Evolutionary conservation across 2,888 invertebrate species (phyloP).

Genomic region (Neocrepidodera transversa): DNA sequence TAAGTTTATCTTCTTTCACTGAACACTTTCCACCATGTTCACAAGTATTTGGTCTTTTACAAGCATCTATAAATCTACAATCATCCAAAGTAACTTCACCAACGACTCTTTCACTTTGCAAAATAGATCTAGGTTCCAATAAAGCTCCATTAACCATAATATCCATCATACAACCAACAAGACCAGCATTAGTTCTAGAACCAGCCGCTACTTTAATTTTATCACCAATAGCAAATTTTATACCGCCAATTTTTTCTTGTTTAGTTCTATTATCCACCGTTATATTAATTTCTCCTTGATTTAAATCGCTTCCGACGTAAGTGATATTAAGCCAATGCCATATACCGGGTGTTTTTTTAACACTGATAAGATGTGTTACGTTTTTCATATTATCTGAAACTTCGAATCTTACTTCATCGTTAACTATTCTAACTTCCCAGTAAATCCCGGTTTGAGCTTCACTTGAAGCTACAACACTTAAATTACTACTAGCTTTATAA

Average conservation of each 20-base stretch:
- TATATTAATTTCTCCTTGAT: constrained; percentile 68
- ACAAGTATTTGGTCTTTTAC: constrained; percentile 87
- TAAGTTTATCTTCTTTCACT: constrained; percentile 84
- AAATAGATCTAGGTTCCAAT: constrained; percentile 79
- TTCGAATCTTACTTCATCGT: constrained; percentile 86
- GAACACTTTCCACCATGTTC: constrained; percentile 92
- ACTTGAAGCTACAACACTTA: constrained; percentile 86
- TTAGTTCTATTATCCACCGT: constrained; percentile 79
- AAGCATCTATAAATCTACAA: constrained; percentile 87
- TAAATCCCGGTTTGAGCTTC: constrained; percentile 80
- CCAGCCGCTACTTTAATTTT: constrained; percentile 76
- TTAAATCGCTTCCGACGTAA: constrained; percentile 69
- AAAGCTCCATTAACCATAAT: constrained; percentile 82
- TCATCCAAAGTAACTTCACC: constrained; percentile 91
- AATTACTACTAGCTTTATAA: constrained; percentile 80
- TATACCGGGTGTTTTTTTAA: constrained; percentile 79
- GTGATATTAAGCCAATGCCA: constrained; percentile 86
- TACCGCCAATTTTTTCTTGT: constrained; percentile 61
- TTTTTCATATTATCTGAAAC: constrained; percentile 78
- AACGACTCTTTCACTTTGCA: constrained; percentile 82
- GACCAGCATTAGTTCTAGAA: constrained; percentile 74
- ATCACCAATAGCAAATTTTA: constrained; percentile 59
- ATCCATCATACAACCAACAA: constrained; percentile 92
- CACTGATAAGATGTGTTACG: constrained; percentile 78
- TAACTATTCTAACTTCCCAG: constrained; percentile 88